phyloP scores from a whole-genome alignment of 2,113 vertebrate genomes.

The Hippocampus barbouri region DNA sequence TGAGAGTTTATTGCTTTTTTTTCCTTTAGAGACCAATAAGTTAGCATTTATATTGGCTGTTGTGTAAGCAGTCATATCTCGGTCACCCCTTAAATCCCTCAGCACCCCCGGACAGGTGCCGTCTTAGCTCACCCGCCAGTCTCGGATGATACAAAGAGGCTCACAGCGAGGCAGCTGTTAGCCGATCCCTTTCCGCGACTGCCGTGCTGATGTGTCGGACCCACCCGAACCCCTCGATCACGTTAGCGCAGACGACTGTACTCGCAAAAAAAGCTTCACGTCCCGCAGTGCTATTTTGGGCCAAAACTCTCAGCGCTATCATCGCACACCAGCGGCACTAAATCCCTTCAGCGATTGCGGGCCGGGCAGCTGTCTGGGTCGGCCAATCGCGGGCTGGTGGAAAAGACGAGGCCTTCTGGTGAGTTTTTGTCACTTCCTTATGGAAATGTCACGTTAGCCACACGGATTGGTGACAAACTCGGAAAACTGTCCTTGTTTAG shows the following conservation, averaged over 20 bases:
- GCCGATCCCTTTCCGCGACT: slow-evolving; percentile 30
- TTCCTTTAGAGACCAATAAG: slow-evolving; percentile 31
- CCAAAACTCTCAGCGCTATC: slow-evolving; percentile 36
- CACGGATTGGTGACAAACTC: neutral
- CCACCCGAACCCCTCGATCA: slow-evolving; percentile 29
- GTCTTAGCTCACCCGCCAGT: slow-evolving; percentile 6
- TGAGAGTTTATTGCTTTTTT: slow-evolving; percentile 18
- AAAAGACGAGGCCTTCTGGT: slow-evolving; percentile 7
- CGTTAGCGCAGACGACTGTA: slow-evolving; percentile 26
- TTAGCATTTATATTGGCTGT: slow-evolving; percentile 16
- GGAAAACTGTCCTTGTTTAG: neutral
- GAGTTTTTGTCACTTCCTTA: slow-evolving; percentile 11
- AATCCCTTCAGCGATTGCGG: slow-evolving; percentile 43
- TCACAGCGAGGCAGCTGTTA: slow-evolving; percentile 53
- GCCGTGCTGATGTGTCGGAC: slow-evolving; percentile 32
- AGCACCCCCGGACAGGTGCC: slow-evolving; percentile 57
- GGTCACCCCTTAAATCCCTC: slow-evolving; percentile 31
- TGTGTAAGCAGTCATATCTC: slow-evolving; percentile 22
- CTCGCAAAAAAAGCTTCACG: slow-evolving; percentile 32
- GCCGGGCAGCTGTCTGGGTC: slow-evolving; percentile 33
- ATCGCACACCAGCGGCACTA: slow-evolving; percentile 28
- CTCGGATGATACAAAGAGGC: slow-evolving; percentile 15
- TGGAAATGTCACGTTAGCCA: neutral
- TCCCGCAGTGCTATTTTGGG: slow-evolving; percentile 54
- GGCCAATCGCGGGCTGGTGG: neutral